Base-by-base conservation (phyloP, 1,140 invertebrate genomes). In the Orius insidiosus region DNA sequence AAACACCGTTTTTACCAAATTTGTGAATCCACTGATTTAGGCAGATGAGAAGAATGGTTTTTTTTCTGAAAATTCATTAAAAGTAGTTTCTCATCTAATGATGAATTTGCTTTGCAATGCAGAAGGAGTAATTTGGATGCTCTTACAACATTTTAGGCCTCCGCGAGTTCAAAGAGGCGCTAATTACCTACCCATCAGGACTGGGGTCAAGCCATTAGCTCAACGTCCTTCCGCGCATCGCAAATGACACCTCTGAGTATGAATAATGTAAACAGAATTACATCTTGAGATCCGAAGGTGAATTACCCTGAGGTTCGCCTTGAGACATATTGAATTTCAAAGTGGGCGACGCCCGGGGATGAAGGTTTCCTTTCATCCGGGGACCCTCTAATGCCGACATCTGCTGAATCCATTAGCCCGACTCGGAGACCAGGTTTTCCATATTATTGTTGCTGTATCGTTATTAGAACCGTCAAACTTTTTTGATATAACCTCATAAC, bases 181-280 rank as follows among this genome's bases (percentile, higher is more conserved):
- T n/a, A n/a, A n/a, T n/a, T n/a, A n/a, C n/a, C n/a, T n/a, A n/a
- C n/a, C n/a, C n/a, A n/a, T n/a, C n/a, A n/a, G n/a, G n/a, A n/a
- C n/a, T n/a, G n/a, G 39, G 39, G 39, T 41, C 39, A 41, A 14
- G 39, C 24, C 39, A 41, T 41, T 41, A n/a, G n/a, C n/a, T n/a
- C n/a, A 41, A 5, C 36, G 39, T 14, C 4, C 6, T 18, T 6
- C 4, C 24, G 15, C 39, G 24, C 16, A 41, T 14, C 39, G 11
- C 16, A 18, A 5, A 7, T 19, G 39, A 41, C 39, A 41, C 39
- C 39, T 41, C 14, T 19, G 4, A 6, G 11, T 14, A 41, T 41
- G 39, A 41, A 41, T 41, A 41, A 41, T 41, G 39, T 41, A 41
- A 41, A 41, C 39, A 16, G 39, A 41, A 41, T 41, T 41, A 41